phyloP scores from a whole-genome alignment of 2,113 vertebrate species.

The Triplophysa rosa region DNA sequence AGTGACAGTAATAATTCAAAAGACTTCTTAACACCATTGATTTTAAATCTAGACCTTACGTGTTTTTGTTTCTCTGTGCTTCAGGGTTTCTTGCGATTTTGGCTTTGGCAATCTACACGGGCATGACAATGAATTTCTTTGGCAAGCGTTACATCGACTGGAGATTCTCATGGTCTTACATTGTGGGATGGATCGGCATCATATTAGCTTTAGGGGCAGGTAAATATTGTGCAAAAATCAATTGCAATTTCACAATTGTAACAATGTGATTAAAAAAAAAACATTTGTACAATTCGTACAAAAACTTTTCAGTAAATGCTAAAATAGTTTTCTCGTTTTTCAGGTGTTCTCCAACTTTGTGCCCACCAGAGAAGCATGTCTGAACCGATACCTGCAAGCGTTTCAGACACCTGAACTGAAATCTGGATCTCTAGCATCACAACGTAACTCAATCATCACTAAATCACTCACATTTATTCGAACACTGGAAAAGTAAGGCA shows the following conservation, averaged over 20 bases:
- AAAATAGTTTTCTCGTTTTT: background rate
- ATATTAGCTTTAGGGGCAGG: slow-evolving; percentile 68
- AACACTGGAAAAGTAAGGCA: background rate
- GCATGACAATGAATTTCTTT: slow-evolving; percentile 77
- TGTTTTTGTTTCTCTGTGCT: slow-evolving; percentile 11
- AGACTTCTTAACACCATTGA: too few relatives aligned
- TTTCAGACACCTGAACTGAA: slow-evolving; percentile 60
- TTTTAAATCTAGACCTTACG: background rate
- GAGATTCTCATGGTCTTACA: slow-evolving; percentile 82
- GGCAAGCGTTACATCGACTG: slow-evolving; percentile 78
- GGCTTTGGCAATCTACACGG: slow-evolving; percentile 78
- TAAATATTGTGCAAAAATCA: slow-evolving; percentile 30
- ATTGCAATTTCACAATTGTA: background rate
- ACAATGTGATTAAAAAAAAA: too few relatives aligned
- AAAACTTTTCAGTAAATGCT: background rate
- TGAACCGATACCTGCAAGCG: slow-evolving; percentile 63
- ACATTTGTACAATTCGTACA: too few relatives aligned
- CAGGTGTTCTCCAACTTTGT: slow-evolving; percentile 74
- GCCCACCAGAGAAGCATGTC: slow-evolving; percentile 68
- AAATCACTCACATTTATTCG: background rate
- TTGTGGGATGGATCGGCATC: slow-evolving; percentile 68
- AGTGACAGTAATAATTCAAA: too few relatives aligned
- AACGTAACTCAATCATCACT: background rate
- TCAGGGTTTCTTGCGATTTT: slow-evolving; percentile 78
- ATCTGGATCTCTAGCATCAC: background rate